phyloP scores from a whole-genome alignment of 2,797 vertebrate species.

The Ceryle rudis region DNA sequence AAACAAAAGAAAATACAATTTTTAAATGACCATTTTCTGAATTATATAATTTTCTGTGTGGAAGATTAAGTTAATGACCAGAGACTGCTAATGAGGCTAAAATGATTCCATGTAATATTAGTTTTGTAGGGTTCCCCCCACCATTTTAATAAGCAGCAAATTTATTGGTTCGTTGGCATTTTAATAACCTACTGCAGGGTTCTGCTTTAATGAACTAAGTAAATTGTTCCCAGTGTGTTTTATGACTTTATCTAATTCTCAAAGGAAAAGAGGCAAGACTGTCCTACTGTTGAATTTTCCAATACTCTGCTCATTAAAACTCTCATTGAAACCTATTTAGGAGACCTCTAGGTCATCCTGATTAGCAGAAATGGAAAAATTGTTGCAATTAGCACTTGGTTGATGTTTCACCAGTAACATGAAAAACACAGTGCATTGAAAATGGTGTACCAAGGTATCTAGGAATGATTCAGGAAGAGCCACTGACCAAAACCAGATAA shows the following conservation, averaged over 20 bases:
- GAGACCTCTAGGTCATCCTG: conserved; percentile 87
- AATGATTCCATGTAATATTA: conserved; percentile 55
- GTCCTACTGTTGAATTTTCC: conserved; percentile 75
- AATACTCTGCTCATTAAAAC: conserved; percentile 82
- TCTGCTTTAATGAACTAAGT: conserved; percentile 85
- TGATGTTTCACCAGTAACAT: conserved; percentile 84
- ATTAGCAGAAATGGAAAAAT: conserved; percentile 85
- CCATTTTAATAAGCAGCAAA: conserved; percentile 84
- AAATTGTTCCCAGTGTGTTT: conserved; percentile 76
- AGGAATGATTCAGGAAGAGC: not conserved
- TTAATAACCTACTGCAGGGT: conserved; percentile 76
- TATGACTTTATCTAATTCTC: conserved; percentile 79
- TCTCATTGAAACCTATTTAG: conserved; percentile 72
- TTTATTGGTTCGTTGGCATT: conserved; percentile 76
- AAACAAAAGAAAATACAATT: conserved; percentile 57
- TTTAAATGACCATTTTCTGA: conserved; percentile 1
- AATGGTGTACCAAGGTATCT: not conserved
- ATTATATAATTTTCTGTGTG: conserved; percentile 40
- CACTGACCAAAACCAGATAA: not conserved
- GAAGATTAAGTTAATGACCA: conserved; percentile 66
- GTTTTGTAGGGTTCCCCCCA: conserved; percentile 50
- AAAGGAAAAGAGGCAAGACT: conserved; percentile 79
- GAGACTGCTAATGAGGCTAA: conserved; percentile 56
- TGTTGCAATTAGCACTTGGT: conserved; percentile 86
- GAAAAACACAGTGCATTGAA: conserved; percentile 75